Evolutionary conservation across 2,888 invertebrate species (phyloP), one percentile per base, ranked within the genome.

Genomic region (Molanna angustata): DNA sequence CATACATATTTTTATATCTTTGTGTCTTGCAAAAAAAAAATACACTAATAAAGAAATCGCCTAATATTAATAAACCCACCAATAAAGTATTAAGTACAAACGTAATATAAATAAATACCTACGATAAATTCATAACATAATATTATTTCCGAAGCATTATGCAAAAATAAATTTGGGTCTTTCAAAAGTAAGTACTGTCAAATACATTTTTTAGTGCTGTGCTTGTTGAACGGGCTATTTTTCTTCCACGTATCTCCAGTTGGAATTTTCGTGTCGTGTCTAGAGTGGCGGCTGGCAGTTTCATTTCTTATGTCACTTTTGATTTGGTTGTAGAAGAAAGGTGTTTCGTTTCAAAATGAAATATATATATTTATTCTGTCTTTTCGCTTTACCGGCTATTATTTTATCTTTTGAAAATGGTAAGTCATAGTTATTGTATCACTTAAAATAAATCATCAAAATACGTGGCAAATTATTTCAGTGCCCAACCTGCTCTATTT

Each of bases 351-450:
- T 49, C 62, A 79, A 70, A 69, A 89, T 90, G 89, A 88, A 81
- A 73, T 76, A 81, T 64, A 73, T 86, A 64, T 79, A 83, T 68
- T 70, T 89, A 63, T 65, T 70, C 47, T 66, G 54, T 40, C 69
- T 85, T 43, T 66, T 80, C 58, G 66, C 89, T 50, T 71, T 90
- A 59, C 88, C 89, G 62, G 83, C 86, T 22, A 78, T 86, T 40
- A 79, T 89, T 61, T 80, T 86, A 62, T 84, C 84, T 61, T 79
- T 85, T 60, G 82, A 83, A 69, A 79, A 75, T 71, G 85, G 90
- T 90, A 80, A 87, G 85, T 80, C 65, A 52, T 55, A 52, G 61
- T 58, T 60, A 61, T 62, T 48, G 14, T 39, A 43, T 49, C 50
- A 9, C 43, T 35, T 27, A 31, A 13, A 37, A 45, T 32, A 54